phyloP scores from a whole-genome alignment of 2,888 invertebrate genomes.

The Magallana nippona region DNA sequence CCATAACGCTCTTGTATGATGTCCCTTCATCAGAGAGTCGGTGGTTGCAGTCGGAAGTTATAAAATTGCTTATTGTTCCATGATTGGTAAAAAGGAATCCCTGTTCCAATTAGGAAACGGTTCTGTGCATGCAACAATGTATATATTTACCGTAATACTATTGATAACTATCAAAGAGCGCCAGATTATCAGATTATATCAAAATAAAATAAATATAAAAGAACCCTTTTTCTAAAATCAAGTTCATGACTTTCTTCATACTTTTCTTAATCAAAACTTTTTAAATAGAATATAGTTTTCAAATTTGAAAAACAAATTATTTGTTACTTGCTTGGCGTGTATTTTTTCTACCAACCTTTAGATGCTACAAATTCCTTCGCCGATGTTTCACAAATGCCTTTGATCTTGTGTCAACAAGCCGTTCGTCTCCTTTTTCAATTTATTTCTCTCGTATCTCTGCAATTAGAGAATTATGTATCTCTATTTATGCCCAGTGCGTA shows the following conservation, averaged over 20 bases:
- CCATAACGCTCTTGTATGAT: neutral
- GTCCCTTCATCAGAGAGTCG: neutral
- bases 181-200: too few relatives aligned
- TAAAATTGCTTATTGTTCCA: neutral
- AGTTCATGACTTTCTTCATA: too few relatives aligned
- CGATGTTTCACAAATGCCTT: conserved; percentile 9
- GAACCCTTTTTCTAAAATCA: too few relatives aligned
- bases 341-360: neutral
- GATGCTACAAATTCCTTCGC: neutral
- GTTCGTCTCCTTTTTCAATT: conserved; percentile 23
- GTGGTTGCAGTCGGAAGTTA: neutral
- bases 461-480: conserved; percentile 33
- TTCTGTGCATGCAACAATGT: too few relatives aligned
- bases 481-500: conserved; percentile 27
- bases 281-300: too few relatives aligned
- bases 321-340: neutral
- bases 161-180: too few relatives aligned
- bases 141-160: too few relatives aligned
- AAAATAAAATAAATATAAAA: too few relatives aligned
- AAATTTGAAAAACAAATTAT: neutral
- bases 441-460: conserved; percentile 32
- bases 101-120: too few relatives aligned
- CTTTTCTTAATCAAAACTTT: too few relatives aligned
- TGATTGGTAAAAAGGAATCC: too few relatives aligned
- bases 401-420: neutral